A percentile compares a stretch with the other conserved stretches of the same genome.
phyloP scores from a whole-genome alignment of 2,113 vertebrate genomes.

The Beaufortia kweichowensis region DNA sequence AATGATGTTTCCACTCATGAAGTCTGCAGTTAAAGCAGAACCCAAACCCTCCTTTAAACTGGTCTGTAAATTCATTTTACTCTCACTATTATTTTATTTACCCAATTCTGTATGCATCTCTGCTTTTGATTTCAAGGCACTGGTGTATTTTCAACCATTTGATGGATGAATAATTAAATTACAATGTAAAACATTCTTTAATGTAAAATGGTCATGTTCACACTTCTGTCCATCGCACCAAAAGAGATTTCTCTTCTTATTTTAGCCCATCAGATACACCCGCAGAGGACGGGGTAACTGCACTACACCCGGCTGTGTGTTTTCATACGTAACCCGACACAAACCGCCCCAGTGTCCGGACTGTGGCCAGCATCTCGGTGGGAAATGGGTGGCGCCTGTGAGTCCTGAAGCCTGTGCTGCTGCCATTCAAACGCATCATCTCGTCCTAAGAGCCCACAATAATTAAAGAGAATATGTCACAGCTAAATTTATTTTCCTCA shows the following conservation, averaged over 20 bases:
- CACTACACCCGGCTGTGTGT: constrained; percentile 87
- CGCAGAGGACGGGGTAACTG: constrained; percentile 91
- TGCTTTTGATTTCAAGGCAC: no score
- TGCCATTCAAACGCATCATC: neutral
- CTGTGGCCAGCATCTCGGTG: constrained; percentile 89
- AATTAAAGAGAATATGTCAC: no score
- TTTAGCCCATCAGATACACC: constrained; percentile 91
- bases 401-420: constrained; percentile 35
- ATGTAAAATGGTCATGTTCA: no score
- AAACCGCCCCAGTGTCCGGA: constrained; percentile 89
- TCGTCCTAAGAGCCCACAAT: no score
- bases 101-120: no score
- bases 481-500: neutral
- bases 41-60: constrained; percentile 85
- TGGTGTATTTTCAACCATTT: neutral
- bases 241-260: neutral
- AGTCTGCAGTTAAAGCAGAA: constrained; percentile 78
- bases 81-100: neutral
- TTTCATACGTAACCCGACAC: constrained; percentile 93
- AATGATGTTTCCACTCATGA: constrained; percentile 88
- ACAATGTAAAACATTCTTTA: no score
- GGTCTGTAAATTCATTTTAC: constrained; percentile 72
- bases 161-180: neutral
- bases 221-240: no score
- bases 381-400: constrained; percentile 92